Base-by-base conservation (phyloP, 2,113 vertebrate genomes). In the Myodes glareolus region DNA sequence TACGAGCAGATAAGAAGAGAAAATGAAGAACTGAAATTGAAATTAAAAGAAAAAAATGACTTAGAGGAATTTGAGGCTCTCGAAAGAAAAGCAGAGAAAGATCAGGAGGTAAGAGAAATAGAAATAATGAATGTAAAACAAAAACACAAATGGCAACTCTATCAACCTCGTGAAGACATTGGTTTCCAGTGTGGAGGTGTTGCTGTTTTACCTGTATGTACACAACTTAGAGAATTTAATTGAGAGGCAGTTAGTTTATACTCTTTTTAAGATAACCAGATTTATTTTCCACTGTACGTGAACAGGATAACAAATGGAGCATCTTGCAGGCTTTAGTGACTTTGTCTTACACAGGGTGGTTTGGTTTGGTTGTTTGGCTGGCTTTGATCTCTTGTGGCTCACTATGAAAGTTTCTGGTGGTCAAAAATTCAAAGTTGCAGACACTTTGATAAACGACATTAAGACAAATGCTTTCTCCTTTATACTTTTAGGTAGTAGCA, bases 41-140 rank as follows among this genome's bases (percentile, higher is more conserved):
- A 98, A 78, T 97, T 99, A 47, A 98, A 98, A 73, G 99, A 99
- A 95, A 99, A 98, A 95, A 91, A 45, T 29, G 99, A 99, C 81
- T 95, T 97, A 11, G 98, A 99, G 2, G 99, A 99, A 98, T 99
- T 99, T 97, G 98, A 99, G 88, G 93, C 92, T 88, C 98, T 99
- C 70, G 99, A 99, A 98, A 98, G 98, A 72, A 98, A 98, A 97
- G 96, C 98, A 88, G 97, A 97, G 72, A 98, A 98, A 88, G 99
- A 99, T 88, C 98, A 99, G 3, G 99, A 99, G 99, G 99, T 99
- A 95, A 98, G 94, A 81, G 92, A 68, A 75, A 23, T 8, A 50
- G 80, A 97, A 96, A 94, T 65, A 10, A n/a, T 50, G 47, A 94
- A 52, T 55, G 52, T n/a, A 13, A 72, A 86, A 63, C 36, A 75